Percentiles rank a stretch among this genome's conserved stretches.
These are phyloP conservation scores for Papilio xuthus DNA, from an alignment of 1,140 invertebrate genomes.

Conservation along the genomic window DNA sequence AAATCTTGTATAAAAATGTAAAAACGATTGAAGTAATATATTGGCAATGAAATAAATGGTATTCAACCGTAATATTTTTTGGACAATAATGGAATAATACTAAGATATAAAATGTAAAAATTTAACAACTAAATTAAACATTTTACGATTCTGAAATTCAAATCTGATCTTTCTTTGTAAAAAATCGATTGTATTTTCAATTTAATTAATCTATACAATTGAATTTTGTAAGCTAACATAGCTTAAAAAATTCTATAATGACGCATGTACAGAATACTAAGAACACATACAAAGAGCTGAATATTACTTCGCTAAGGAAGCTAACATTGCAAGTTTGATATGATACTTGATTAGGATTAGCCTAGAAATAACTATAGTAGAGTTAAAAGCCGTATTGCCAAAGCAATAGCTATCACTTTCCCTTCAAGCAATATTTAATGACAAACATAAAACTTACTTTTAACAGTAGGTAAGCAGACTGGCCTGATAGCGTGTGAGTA, in stretches of 20 bases:
- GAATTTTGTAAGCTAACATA: neutral
- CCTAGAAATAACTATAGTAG: no score
- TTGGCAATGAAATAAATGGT: neutral
- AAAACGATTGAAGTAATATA: neutral
- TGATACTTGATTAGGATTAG: no score
- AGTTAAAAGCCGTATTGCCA: neutral
- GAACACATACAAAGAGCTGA: no score
- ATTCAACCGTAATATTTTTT: slow-evolving; percentile 17
- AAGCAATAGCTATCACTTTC: neutral
- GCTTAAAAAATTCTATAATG: neutral
- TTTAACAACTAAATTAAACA: slow-evolving; percentile 6
- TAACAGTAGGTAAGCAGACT: slow-evolving; percentile 87
- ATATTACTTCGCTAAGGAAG: no score
- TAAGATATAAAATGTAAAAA: neutral
- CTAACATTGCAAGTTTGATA: no score
- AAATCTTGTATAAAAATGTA: neutral
- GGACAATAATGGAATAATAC: neutral
- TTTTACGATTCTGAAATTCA: neutral
- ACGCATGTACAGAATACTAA: neutral
- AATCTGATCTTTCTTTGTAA: neutral
- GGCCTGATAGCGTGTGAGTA: slow-evolving; percentile 88
- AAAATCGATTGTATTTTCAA: neutral
- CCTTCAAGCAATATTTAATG: neutral
- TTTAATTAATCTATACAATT: neutral
- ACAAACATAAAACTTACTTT: slow-evolving; percentile 76